These are phyloP conservation scores for Lophochroa leadbeateri DNA, from an alignment of 2,113 vertebrate species.

Conservation along the genomic window DNA sequence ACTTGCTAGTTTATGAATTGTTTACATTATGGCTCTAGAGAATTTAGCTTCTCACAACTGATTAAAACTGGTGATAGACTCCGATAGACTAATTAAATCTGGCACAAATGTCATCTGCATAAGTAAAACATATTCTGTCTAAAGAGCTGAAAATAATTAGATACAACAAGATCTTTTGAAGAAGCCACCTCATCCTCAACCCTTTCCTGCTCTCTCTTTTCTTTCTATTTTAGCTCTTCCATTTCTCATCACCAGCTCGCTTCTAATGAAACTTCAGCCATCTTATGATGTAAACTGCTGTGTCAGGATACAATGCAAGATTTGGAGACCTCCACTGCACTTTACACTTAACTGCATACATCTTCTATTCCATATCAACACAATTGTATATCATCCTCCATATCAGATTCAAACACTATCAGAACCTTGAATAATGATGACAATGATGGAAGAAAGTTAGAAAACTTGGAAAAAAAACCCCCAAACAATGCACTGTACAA, in stretches of 20 bases:
- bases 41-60: slow-evolving; percentile 33
- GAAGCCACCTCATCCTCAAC: not conserved
- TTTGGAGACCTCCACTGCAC: not conserved
- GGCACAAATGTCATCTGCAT: slow-evolving; percentile 2
- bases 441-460: no score
- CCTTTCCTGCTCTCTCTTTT: not conserved
- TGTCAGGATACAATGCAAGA: not conserved
- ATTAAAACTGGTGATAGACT: slow-evolving; percentile 18
- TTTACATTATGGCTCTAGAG: slow-evolving; percentile 23
- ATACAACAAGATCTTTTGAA: not conserved
- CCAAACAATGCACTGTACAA: no score
- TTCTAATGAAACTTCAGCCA: not conserved
- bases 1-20: not conserved
- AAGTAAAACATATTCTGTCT: slow-evolving; percentile 35
- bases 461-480: no score
- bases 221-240: not conserved
- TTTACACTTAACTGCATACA: not conserved
- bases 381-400: fast-evolving
- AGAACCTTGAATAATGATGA: no score
- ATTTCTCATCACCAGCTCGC: not conserved
- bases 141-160: slow-evolving; percentile 20
- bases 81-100: not conserved
- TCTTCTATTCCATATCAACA: not conserved
- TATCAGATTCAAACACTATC: not conserved
- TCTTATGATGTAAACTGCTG: not conserved